Base-by-base conservation (phyloP, 2,888 invertebrate genomes). In the Eupithecia vulgata region DNA sequence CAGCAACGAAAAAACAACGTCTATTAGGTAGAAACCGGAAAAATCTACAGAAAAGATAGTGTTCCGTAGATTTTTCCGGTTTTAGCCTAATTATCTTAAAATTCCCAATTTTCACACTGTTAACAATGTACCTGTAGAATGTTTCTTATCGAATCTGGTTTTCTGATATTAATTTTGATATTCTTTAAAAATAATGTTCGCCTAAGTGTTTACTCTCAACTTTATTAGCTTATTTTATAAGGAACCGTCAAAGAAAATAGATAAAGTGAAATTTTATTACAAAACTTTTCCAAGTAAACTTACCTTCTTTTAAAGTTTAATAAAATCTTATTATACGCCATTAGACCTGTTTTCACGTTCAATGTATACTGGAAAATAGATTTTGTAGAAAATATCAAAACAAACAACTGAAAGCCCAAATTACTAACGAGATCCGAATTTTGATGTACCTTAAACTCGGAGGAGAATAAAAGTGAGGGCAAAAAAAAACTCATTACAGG, bases 341-440 rank as follows among this genome's bases (percentile, higher is more conserved):
- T 68, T 69, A 72, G 71, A 5, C 71, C 64, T 71, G 68, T 71
- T 75, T 75, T 73, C 72, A 73, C 73, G 76, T 76, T 67, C 69
- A 74, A 77, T 74, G 72, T 75, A 25, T 25, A 57, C 25, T 12
- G 1, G 52, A 21, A 21, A 5, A 52, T 21, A 25, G 75, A 40
- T 68, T 42, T 76, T 70, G 52, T 73, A 76, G 71, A 73, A 72
- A 66, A 74, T 71, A 75, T 72, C 48, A 77, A 83, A 82, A 81
- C 81, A 81, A 83, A 81, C 75, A 81, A 77, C 79, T 74, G 48
- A 73, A 76, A 12, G 48, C 78, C 82, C 78, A 83, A 84, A 86
- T 85, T 83, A 82, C 86, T 81, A 78, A 83, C 86, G 82, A 82
- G 87, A 83, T 80, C 75, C 67, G 85, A 86, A 86, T 86, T 84